Conservation (phyloP, 2,797 vertebrate species). For the Buceros bicornis region DNA sequence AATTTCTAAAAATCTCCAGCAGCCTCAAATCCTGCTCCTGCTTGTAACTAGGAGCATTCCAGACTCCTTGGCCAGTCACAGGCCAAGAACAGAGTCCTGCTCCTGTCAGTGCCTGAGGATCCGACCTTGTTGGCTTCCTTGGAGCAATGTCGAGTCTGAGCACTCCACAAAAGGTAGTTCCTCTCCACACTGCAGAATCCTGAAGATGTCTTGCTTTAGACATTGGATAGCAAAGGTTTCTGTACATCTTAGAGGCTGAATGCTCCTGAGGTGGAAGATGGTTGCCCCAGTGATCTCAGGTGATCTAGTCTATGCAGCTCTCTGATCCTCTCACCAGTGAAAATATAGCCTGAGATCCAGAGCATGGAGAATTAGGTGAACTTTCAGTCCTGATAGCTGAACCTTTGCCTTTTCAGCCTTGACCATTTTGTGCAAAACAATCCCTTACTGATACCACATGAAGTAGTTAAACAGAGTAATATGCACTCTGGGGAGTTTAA, state of each 20-base stretch:
- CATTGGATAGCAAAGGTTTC: background rate
- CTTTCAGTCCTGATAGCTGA: background rate
- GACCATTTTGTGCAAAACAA: background rate
- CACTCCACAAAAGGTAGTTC: background rate
- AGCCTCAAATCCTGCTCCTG: background rate
- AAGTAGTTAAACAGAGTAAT: background rate
- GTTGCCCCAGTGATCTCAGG: background rate
- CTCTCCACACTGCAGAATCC: background rate
- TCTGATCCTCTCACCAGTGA: background rate
- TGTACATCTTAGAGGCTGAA: background rate
- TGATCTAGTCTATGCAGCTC: background rate
- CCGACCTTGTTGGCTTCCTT: background rate
- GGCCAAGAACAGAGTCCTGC: background rate
- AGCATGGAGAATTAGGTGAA: background rate
- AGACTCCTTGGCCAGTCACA: background rate
- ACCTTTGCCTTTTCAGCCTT: background rate
- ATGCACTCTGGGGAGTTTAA: background rate
- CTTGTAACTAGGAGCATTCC: background rate
- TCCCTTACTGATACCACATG: background rate
- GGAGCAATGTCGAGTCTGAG: background rate
- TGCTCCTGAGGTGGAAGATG: background rate
- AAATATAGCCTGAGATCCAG: background rate
- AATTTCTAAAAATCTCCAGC: background rate
- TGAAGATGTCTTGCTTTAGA: background rate
- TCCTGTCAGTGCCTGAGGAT: background rate